Base-by-base conservation (phyloP, 2,797 vertebrate genomes). In the Myotis planiceps region DNA sequence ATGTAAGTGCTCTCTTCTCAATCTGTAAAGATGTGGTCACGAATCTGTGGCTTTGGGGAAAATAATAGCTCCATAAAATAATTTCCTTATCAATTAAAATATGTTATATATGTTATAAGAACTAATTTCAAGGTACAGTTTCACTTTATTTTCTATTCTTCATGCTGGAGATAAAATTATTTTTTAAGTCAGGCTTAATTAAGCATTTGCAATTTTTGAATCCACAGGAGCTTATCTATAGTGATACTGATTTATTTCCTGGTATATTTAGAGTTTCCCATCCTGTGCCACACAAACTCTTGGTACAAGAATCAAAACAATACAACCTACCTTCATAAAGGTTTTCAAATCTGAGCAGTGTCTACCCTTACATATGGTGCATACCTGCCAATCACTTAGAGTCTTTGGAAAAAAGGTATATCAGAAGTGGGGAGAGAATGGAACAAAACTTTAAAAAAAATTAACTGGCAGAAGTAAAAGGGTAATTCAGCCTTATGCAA, bases 101-200 rank as follows among this genome's bases (percentile, higher is more conserved):
- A 82, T 76, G 29, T 68, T 71, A 68, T 81, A 49, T 85, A 81
- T 60, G 14, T 93, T 69, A 94, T 90, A 53, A 90, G 47, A 85
- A 88, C 42, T 88, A 76, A 88, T 94, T 94, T 92, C 49, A 90
- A 95, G 21, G 47, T 42, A 84, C 8, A 69, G 37, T 82, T 94
- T 95, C 42, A 86, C 51, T 90, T 92, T 90, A 80, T 92, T 96
- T 85, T 79, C 76, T 93, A 53, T 83, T 95, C 15, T 95, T 92
- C 69, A 82, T 74, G 45, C 32, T 89, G 16, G 19, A 89, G 47
- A 95, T 13, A 15, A 93, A 85, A 92, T 66, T 45, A 93, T 53
- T 95, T 92, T 93, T 92, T 45, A 79, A 94, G 39, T 88, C 34
- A 76, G 58, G 45, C 9, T 97, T 90, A 96, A 96, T 91, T 88